These are phyloP conservation scores for Alca torda DNA, from an alignment of 2,797 vertebrate genomes.

Conservation along the genomic window DNA sequence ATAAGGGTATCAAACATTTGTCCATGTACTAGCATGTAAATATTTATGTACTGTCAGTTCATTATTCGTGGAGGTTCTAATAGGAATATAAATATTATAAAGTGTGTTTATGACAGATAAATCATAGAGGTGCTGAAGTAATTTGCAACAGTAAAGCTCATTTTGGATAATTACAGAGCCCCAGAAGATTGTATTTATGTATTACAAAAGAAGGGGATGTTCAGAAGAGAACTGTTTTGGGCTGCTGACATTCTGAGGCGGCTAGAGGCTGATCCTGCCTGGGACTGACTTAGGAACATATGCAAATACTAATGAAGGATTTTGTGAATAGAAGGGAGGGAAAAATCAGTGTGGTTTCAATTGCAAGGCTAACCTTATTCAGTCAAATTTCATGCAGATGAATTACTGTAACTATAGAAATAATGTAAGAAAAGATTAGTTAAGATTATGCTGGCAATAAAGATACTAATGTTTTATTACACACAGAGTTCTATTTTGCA, in stretches of 20 bases:
- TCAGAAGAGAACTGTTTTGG: constrained; percentile 60
- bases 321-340: constrained; percentile 21
- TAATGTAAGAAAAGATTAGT: constrained; percentile 74
- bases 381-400: constrained; percentile 63
- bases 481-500: constrained; percentile 58
- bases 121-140: constrained; percentile 72
- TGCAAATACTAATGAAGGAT: constrained; percentile 53
- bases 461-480: constrained; percentile 71
- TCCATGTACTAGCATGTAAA: constrained; percentile 62
- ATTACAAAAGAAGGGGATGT: constrained; percentile 70
- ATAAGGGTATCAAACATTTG: constrained; percentile 47
- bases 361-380: constrained; percentile 47
- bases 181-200: constrained; percentile 73
- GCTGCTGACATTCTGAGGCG: constrained; percentile 61
- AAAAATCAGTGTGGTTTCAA: constrained; percentile 1
- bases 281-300: constrained; percentile 31
- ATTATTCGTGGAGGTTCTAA: constrained; percentile 70
- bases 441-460: constrained; percentile 72
- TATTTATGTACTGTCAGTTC: constrained; percentile 61
- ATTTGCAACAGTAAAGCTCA: constrained; percentile 74
- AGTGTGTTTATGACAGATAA: constrained; percentile 75
- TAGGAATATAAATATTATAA: constrained; percentile 73
- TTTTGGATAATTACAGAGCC: constrained; percentile 77
- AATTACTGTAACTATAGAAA: constrained; percentile 68
- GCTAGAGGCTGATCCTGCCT: constrained; percentile 40